These are phyloP conservation scores for Tupaia chinensis DNA, from an alignment of 2,113 vertebrate genomes.

Conservation along the genomic window DNA sequence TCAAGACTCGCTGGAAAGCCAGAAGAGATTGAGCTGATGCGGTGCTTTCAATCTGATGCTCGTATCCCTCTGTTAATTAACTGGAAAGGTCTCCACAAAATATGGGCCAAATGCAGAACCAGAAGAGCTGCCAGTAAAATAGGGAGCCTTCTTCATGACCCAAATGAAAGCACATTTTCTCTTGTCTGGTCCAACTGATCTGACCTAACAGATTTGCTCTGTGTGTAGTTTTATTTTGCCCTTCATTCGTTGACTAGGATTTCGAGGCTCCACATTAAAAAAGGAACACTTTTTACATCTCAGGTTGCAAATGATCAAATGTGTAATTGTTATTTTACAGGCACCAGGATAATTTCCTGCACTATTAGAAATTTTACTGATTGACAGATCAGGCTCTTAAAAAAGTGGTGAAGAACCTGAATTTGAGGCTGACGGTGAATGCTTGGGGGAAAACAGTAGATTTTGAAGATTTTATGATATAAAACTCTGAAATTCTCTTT, in stretches of 20 bases:
- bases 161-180: neutral
- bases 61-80: neutral
- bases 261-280: conserved; percentile 74
- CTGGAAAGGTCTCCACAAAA: neutral
- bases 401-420: conserved; percentile 60
- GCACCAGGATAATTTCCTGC: conserved; percentile 70
- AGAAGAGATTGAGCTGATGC: neutral
- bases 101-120: neutral
- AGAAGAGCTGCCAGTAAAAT: neutral
- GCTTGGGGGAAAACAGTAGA: neutral
- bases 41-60: neutral
- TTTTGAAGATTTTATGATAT: neutral
- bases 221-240: conserved; percentile 70
- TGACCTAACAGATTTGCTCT: conserved; percentile 57
- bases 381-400: conserved; percentile 66
- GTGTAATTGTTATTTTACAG: conserved; percentile 78
- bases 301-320: conserved; percentile 63
- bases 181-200: conserved; percentile 1
- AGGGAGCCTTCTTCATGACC: neutral
- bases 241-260: conserved; percentile 65
- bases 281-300: conserved; percentile 74
- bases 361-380: conserved; percentile 68
- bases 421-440: conserved; percentile 17
- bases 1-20: neutral
- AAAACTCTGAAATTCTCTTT: neutral